Percentiles rank a stretch among this genome's conserved stretches.
phyloP scores from a whole-genome alignment of 1,140 invertebrate species.

The Akabosia matsudoensis region DNA sequence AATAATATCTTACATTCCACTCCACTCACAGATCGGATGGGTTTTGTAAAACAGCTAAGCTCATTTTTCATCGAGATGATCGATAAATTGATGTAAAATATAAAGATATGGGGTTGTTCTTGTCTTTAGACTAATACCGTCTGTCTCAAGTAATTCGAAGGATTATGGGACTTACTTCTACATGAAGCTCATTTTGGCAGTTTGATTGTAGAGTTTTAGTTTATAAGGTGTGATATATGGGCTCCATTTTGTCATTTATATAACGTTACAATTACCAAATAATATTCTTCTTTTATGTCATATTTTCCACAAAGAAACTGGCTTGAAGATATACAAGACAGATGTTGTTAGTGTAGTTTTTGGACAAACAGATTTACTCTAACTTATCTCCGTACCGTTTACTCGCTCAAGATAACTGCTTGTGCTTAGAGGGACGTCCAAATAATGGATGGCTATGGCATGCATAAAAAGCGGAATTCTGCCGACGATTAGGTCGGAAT shows the following conservation, averaged over 20 bases:
- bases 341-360: neutral
- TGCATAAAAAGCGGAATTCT: neutral
- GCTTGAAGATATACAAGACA: neutral
- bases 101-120: neutral
- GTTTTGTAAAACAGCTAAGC: no score
- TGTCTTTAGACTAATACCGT: no score
- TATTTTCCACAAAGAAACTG: neutral
- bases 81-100: neutral
- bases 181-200: neutral
- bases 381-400: no score
- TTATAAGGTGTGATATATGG: neutral
- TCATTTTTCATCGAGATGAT: neutral
- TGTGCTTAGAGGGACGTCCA: no score
- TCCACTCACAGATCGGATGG: no score
- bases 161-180: neutral
- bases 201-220: neutral
- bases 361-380: neutral
- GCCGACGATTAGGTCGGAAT: neutral
- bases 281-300: neutral
- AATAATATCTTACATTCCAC: neutral
- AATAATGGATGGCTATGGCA: neutral
- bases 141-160: neutral
- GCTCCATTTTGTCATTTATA: conserved; percentile 2
- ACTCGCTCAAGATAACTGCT: no score
- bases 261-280: neutral